Conservation (phyloP, 2,113 vertebrate species). For the Stegostoma tigrinum region DNA sequence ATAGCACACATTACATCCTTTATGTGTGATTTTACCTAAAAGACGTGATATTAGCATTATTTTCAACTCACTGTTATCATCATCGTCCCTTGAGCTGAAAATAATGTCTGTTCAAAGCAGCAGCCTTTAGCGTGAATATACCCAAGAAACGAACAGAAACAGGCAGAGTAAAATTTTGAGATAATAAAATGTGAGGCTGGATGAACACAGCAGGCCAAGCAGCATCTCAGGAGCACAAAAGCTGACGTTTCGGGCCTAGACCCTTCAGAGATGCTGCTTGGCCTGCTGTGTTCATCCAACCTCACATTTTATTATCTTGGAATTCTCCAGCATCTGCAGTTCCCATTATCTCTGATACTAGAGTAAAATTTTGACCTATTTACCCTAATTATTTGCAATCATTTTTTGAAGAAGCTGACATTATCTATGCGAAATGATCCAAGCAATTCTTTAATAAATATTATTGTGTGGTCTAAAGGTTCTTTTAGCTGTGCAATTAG, state of each 20-base stretch:
- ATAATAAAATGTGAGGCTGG: no score
- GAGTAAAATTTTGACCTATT: no score
- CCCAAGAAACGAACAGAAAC: neutral
- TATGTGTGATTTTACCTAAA: neutral
- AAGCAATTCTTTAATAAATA: neutral
- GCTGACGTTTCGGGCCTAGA: no score
- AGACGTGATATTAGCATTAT: neutral
- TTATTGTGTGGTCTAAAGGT: neutral
- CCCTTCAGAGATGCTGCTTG: no score
- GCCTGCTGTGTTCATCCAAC: no score
- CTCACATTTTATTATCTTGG: no score
- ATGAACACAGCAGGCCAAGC: no score
- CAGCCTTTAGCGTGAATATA: neutral
- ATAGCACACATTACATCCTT: neutral
- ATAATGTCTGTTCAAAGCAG: neutral
- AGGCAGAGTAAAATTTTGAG: neutral
- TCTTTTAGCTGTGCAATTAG: neutral
- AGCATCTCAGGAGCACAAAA: no score
- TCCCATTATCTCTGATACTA: no score
- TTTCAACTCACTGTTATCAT: neutral
- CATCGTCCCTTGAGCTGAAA: no score
- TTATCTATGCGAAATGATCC: neutral
- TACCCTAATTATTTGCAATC: neutral
- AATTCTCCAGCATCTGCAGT: no score
- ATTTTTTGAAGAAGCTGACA: neutral